Conservation (phyloP, 2,888 invertebrate species). For the Ectemnius lituratus region DNA sequence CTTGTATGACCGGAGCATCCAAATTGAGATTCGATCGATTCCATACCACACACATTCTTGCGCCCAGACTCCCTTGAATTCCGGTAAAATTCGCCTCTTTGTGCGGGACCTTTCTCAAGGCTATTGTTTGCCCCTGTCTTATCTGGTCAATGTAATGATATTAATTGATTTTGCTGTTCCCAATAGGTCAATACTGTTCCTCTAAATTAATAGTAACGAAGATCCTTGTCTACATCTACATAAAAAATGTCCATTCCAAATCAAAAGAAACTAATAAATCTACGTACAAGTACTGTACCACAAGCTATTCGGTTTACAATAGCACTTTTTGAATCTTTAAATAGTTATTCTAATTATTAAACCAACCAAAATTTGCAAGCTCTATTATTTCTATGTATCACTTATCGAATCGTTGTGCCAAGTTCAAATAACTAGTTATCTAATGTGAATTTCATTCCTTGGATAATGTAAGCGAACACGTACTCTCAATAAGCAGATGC, state of each 20-base stretch:
- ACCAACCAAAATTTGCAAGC: too few relatives aligned
- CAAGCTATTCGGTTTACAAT: too few relatives aligned
- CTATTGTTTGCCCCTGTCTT: background rate
- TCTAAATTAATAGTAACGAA: too few relatives aligned
- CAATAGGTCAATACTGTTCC: background rate
- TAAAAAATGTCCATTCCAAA: too few relatives aligned
- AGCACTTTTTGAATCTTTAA: too few relatives aligned
- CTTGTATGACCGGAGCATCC: conserved; percentile 67
- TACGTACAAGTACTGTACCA: too few relatives aligned
- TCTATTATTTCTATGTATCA: too few relatives aligned
- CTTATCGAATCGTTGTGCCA: too few relatives aligned
- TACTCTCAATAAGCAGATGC: background rate
- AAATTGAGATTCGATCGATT: conserved; percentile 73
- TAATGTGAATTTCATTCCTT: background rate
- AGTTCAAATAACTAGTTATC: too few relatives aligned
- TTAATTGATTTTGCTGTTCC: background rate
- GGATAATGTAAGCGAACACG: background rate
- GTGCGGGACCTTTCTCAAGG: background rate
- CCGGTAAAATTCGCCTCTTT: background rate
- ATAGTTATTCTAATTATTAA: background rate
- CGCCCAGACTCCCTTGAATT: background rate
- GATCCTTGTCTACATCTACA: too few relatives aligned
- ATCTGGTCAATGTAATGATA: background rate
- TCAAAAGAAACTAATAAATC: too few relatives aligned
- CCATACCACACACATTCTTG: conserved; percentile 29